Conservation (phyloP, 2,888 invertebrate genomes). For the Byasa hedistus region DNA sequence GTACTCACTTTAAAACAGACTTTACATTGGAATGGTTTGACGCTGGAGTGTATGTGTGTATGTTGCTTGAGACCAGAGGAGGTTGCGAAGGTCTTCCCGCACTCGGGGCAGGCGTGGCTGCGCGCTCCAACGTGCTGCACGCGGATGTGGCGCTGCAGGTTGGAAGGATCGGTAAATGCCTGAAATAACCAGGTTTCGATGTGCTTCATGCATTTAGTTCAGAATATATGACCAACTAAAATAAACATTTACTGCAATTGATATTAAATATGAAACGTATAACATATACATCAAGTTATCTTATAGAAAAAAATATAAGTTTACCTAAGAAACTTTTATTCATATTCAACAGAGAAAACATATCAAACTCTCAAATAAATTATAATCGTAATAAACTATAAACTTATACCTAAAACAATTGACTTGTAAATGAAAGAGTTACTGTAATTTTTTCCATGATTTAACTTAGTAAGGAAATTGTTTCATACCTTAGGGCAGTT, state of each 20-base stretch:
- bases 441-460: too few species aligned
- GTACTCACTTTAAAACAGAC: conserved; percentile 92
- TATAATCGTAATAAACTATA: too few species aligned
- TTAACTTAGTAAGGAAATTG: neutral
- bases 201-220: conserved; percentile 44
- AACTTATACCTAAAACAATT: too few species aligned
- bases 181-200: conserved; percentile 82
- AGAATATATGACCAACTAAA: conserved; percentile 18
- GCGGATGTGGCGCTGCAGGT: conserved; percentile 97
- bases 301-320: too few species aligned
- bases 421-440: too few species aligned
- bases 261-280: neutral
- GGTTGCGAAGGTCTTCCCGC: conserved; percentile 99
- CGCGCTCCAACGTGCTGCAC: conserved; percentile 97
- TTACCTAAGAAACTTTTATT: too few species aligned
- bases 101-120: conserved; percentile 98
- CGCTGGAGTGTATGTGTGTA: conserved; percentile 98
- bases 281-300: neutral
- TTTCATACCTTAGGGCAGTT: conserved; percentile 90
- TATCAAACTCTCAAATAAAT: too few species aligned
- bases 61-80: conserved; percentile 99
- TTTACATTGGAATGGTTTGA: conserved; percentile 98
- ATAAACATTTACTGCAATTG: conserved; percentile 1
- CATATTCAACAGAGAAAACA: too few species aligned
- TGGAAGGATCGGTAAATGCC: conserved; percentile 97